Evolutionary conservation across 2,113 vertebrate species (phyloP), one percentile per base, ranked within the genome.

Genomic region (Thalassarche chlororhynchos): DNA sequence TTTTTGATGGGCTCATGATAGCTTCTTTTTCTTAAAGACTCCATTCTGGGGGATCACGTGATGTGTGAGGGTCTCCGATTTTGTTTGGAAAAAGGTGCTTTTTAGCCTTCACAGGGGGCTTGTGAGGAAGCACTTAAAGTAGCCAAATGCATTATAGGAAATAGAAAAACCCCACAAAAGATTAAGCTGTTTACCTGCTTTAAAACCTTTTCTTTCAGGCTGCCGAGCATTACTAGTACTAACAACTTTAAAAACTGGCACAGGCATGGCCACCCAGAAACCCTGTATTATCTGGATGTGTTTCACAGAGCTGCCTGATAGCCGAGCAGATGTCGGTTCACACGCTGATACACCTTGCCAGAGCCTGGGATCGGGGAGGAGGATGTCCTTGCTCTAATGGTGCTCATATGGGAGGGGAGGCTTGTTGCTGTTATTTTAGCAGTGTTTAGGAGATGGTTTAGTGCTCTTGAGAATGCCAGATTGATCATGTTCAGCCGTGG

Each of bases 271-370:
- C 46, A 5, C 31, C 11, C 81, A 84, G 54, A 86, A 69, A 12
- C 26, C 12, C 17, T 31, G 5, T 20, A 8, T 90, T 29, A 13
- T 42, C 54, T 36, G 52, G 47, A 7, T 34, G 17, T 40, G 20
- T 54, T 55, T 40, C 2, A 6, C 82, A 42, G 70, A 71, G 61
- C 40, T 84, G 49, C 49, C 12, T 17, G 69, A 25, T 29, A 40
- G n/a, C 46, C 0, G 0, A 42, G 60, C 0, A 9, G 24, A 4
- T 68, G 42, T 28, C 3, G 1, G 12, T 77, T 88, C 42, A 18
- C 42, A 19, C 0, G 0, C 70, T 16, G 34, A 40, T 66, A 25
- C 0, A 17, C 42, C 42, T 46, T 51, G n/a, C 57, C n/a, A 12
- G 58, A 55, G 62, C 40, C 40, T 84, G 64, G 42, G 3, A 2